Conservation (phyloP, 30 jellyfish, hydroid and myxozoan genomes). For the Mastigias papua region DNA sequence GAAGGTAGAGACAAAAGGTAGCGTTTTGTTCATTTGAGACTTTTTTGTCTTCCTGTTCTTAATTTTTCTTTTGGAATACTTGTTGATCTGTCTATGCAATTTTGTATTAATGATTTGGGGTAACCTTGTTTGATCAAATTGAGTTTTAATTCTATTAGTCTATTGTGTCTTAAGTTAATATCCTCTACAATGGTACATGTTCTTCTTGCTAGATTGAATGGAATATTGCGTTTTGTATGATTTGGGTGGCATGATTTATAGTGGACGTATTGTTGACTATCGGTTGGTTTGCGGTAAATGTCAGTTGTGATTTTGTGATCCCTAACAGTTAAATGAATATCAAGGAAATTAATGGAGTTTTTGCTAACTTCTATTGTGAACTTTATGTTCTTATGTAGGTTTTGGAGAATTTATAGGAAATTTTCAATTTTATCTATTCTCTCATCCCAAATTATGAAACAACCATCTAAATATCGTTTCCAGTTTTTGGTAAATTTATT, state of each 20-base stretch:
- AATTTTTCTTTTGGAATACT: not conserved
- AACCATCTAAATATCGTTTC: slow-evolving; percentile 43
- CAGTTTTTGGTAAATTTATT: not conserved
- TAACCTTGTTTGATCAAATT: not conserved
- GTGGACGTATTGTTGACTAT: slow-evolving; percentile 45
- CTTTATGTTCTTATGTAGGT: slow-evolving; percentile 3
- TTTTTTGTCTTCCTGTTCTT: not conserved
- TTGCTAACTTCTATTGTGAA: slow-evolving; percentile 32
- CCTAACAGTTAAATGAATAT: not conserved
- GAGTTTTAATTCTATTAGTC: not conserved
- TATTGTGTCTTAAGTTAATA: not conserved
- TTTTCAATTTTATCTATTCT: slow-evolving; percentile 1
- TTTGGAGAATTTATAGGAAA: not conserved
- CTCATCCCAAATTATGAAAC: slow-evolving; percentile 47
- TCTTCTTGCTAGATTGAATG: slow-evolving; percentile 39
- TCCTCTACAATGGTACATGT: slow-evolving; percentile 6
- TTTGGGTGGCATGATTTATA: slow-evolving; percentile 27
- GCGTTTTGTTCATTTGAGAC: not conserved
- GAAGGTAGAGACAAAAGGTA: not conserved
- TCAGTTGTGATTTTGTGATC: slow-evolving; percentile 25
- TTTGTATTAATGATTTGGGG: not conserved
- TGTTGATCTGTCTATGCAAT: not conserved
- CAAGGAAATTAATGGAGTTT: not conserved
- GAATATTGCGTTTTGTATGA: slow-evolving; percentile 32
- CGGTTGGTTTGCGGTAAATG: slow-evolving; percentile 35